Base-by-base conservation (phyloP, 2,888 invertebrate genomes). In the Parnassius smintheus region DNA sequence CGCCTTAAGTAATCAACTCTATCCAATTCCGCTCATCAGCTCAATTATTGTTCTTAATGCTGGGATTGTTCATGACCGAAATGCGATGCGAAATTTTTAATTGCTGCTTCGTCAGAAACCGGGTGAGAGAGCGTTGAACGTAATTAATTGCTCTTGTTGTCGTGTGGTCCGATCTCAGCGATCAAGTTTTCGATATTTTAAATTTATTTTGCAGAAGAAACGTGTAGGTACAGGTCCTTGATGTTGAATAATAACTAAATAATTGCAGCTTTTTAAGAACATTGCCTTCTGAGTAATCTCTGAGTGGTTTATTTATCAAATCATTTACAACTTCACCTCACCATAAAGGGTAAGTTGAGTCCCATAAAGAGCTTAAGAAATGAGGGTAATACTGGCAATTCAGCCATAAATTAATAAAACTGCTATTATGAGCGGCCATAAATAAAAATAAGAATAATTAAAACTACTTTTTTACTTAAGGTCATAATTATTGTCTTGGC, bases 31-130 rank as follows among this genome's bases (percentile, higher is more conserved):
- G 83, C 82, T 79, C 81, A 86, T 91, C 85, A 89, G 80, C 78
- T 75, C 87, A 90, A 91, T 91, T 91, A 84, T 79, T 91, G 84
- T 78, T 85, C 83, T 84, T 88, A 84, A 88, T 86, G 84, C 85
- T 65, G 71, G 81, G 84, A 85, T 84, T 83, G 83, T 78, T 82
- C 82, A 82, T 80, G 75, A 71, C 78, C 81, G 80, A 83, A 83
- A 84, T 80, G 74, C 77, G 82, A 80, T 66, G 85, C 85, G 79
- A 86, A 83, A 68, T 68, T 83, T 86, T 86, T 86, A 88, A 88
- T 89, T 86, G 70, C 62, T 68, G 35, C 73, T 69, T 70, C 71
- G 71, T 53, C 59, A 59, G 61, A 71, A 35, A 68, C 65, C 66
- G 66, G 67, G 67, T 55, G 62, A 68, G 71, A 65, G 75, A 72